phyloP scores from a whole-genome alignment of 92 coral and sea anemone genomes.

The Palythoa grandiflora region DNA sequence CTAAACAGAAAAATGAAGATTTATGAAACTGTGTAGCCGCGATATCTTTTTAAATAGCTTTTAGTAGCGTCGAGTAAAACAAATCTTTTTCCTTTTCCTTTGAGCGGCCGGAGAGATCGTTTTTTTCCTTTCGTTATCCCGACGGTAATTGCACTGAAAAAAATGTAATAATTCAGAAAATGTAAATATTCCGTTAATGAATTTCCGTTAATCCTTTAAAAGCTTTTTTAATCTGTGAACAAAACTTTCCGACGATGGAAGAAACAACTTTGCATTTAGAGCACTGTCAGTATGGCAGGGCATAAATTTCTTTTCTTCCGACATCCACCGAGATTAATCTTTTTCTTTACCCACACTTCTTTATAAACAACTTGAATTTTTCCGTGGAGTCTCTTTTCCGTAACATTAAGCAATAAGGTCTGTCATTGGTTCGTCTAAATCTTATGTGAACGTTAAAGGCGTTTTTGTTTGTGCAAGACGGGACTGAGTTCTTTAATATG shows the following conservation, averaged over 20 bases:
- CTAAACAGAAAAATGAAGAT: background rate
- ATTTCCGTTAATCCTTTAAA: conserved; percentile 1
- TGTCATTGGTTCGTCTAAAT: background rate
- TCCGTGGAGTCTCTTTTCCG: background rate
- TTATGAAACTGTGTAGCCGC: background rate
- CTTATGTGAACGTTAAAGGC: too few species aligned
- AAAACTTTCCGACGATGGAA: background rate
- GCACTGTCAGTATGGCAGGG: background rate
- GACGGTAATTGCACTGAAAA: background rate
- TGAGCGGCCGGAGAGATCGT: background rate
- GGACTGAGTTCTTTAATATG: background rate
- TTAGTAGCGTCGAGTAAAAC: background rate
- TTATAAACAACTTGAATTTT: background rate
- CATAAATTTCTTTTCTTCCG: background rate
- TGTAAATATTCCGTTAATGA: background rate
- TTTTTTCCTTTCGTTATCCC: background rate
- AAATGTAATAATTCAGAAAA: background rate
- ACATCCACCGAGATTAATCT: background rate
- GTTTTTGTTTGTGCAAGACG: background rate
- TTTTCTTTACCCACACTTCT: background rate
- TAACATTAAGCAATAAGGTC: background rate
- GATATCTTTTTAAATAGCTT: background rate
- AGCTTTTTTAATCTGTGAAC: background rate
- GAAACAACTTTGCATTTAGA: background rate
- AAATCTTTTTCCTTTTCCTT: background rate